Evolutionary conservation across 2,888 invertebrate genomes (phyloP).

Genomic region (Serrognathus titanus): DNA sequence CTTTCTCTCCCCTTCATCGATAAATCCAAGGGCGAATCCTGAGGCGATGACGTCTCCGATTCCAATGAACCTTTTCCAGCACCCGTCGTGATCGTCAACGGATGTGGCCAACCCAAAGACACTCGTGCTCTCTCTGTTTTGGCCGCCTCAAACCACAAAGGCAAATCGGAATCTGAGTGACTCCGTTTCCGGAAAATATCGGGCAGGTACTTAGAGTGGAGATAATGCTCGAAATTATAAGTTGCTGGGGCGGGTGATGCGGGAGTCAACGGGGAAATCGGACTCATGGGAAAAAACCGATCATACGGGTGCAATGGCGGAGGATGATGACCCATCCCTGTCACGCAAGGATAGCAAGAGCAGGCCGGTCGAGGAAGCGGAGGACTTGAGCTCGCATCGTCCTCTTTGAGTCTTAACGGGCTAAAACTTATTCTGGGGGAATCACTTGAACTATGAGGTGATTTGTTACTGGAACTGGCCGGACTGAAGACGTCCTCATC

Average conservation of each 20-base stretch:
- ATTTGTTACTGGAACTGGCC: slow-evolving; percentile 55
- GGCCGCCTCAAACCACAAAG: slow-evolving; percentile 52
- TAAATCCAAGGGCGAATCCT: slow-evolving; percentile 82
- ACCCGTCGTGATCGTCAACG: slow-evolving; percentile 39
- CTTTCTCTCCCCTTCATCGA: slow-evolving; percentile 61
- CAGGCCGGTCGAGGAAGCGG: slow-evolving; percentile 40
- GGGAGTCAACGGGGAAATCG: slow-evolving; percentile 56
- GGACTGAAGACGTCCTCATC: slow-evolving; percentile 60
- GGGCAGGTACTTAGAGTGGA: slow-evolving; percentile 63
- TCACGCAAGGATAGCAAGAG: slow-evolving; percentile 47
- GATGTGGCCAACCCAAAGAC: slow-evolving; percentile 43
- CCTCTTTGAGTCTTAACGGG: slow-evolving; percentile 55
- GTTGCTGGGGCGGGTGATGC: slow-evolving; percentile 55
- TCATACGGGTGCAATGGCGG: slow-evolving; percentile 49
- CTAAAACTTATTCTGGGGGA: slow-evolving; percentile 56
- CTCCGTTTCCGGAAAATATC: slow-evolving; percentile 59
- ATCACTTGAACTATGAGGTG: slow-evolving; percentile 55
- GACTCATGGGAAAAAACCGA: slow-evolving; percentile 54
- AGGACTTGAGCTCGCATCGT: slow-evolving; percentile 47
- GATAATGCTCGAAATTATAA: slow-evolving; percentile 61
- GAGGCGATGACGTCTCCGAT: slow-evolving; percentile 58
- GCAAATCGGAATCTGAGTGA: slow-evolving; percentile 65
- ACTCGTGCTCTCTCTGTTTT: slow-evolving; percentile 47
- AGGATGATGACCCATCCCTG: slow-evolving; percentile 43
- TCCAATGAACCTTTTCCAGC: slow-evolving; percentile 53